Conservation (phyloP, 2,797 vertebrate genomes). For the Lophotriccus pileatus region DNA sequence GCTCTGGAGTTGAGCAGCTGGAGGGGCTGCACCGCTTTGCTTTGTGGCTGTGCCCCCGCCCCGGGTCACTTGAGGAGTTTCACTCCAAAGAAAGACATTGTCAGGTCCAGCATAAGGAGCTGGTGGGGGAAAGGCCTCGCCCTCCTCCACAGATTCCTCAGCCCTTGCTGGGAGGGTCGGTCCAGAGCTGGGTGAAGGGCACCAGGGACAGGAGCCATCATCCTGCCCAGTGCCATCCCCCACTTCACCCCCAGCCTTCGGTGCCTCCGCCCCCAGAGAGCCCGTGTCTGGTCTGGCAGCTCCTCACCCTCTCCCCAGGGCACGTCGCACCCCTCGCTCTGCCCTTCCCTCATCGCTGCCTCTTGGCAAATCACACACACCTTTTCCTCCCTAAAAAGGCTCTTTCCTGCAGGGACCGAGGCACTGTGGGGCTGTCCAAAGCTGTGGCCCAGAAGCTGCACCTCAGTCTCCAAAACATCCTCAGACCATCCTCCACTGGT, state of each 20-base stretch:
- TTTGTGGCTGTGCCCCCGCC: not conserved
- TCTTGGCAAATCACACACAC: not conserved
- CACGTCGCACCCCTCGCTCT: not conserved
- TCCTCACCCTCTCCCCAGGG: not conserved
- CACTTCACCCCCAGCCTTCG: not conserved
- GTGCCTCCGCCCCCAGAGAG: rapidly evolving
- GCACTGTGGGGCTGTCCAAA: not conserved
- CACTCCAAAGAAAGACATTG: not conserved
- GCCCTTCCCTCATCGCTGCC: not conserved
- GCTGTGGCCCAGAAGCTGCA: rapidly evolving
- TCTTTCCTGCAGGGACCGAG: not conserved
- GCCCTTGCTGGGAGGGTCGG: not conserved
- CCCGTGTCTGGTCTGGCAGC: rapidly evolving
- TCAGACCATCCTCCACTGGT: rapidly evolving
- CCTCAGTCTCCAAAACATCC: not conserved
- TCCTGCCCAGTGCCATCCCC: not conserved
- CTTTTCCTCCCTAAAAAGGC: not conserved
- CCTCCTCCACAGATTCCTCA: not conserved
- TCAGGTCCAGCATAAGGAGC: rapidly evolving
- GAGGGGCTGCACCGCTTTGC: not conserved
- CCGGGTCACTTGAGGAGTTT: rapidly evolving
- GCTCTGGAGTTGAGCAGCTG: not conserved
- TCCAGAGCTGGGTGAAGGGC: not conserved
- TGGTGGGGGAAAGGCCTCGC: not conserved
- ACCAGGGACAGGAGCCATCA: not conserved